Conservation (phyloP, 2,113 vertebrate species). For the Sander vitreus region DNA sequence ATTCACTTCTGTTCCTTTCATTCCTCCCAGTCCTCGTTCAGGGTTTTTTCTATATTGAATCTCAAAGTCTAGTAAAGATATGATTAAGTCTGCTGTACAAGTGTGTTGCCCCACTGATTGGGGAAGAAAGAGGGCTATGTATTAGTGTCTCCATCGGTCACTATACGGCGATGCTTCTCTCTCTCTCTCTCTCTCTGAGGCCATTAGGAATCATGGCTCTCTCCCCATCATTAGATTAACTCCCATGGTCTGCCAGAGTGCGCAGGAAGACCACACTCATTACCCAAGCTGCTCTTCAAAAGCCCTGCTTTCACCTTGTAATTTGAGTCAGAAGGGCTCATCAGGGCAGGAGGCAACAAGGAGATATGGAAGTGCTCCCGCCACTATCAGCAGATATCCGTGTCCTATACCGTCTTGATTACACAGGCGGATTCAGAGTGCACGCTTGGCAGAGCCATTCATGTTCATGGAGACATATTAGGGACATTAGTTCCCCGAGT, state of each 20-base stretch:
- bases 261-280: conserved; percentile 75
- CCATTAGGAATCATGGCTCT: conserved; percentile 63
- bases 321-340: conserved; percentile 71
- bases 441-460: conserved; percentile 59
- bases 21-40: not conserved
- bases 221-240: conserved; percentile 81
- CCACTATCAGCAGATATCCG: conserved; percentile 58
- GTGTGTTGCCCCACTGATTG: conserved; percentile 10
- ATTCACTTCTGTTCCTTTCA: conserved; percentile 8
- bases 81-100: conserved; percentile 8
- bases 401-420: conserved; percentile 67
- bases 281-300: conserved; percentile 70
- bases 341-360: conserved; percentile 60
- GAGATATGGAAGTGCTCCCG: conserved; percentile 47
- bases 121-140: conserved; percentile 12
- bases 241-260: conserved; percentile 65
- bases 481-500: conserved; percentile 66
- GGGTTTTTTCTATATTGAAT: not conserved
- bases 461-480: conserved; percentile 60
- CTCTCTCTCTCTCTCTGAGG: conserved; percentile 28
- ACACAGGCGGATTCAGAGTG: conserved; percentile 69
- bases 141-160: conserved; percentile 48
- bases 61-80: conserved; percentile 10
- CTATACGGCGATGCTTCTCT: conserved; percentile 35
- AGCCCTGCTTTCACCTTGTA: conserved; percentile 74